A percentile compares a stretch with the other conserved stretches of the same genome.
Evolutionary conservation across 2,888 invertebrate genomes (phyloP).

Genomic region (Ophraella communa): DNA sequence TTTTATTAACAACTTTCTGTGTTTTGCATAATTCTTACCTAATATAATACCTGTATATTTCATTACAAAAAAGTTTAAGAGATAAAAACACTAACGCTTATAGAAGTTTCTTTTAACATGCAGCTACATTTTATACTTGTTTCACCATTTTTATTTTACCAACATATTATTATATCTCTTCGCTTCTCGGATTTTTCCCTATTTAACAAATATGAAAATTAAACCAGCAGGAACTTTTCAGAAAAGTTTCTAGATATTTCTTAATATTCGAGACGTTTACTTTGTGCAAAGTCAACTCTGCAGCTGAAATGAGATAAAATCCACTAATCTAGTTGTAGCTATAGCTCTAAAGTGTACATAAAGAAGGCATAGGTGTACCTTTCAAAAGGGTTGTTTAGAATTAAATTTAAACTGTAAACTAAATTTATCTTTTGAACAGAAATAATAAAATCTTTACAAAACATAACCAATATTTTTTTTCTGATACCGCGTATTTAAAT

Average conservation of each 20-base stretch:
- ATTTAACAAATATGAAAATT: constrained; percentile 36
- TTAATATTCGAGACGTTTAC: constrained; percentile 40
- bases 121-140: background rate
- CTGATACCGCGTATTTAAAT: no score
- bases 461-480: no score
- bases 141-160: background rate
- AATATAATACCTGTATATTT: no score
- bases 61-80: background rate
- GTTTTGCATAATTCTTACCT: no score
- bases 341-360: background rate
- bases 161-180: background rate
- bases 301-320: constrained; percentile 34
- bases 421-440: no score
- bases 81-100: background rate
- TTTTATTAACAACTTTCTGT: no score
- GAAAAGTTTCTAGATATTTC: constrained; percentile 36
- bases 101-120: background rate
- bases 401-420: no score
- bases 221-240: constrained; percentile 31
- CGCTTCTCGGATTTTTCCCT: background rate
- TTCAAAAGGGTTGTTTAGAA: background rate
- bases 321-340: constrained; percentile 37
- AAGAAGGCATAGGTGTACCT: background rate
- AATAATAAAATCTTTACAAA: no score
- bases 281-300: constrained; percentile 37